Evolutionary conservation across 2,888 invertebrate species (phyloP), one percentile per base, ranked within the genome.

Genomic region (Trilocha varians): DNA sequence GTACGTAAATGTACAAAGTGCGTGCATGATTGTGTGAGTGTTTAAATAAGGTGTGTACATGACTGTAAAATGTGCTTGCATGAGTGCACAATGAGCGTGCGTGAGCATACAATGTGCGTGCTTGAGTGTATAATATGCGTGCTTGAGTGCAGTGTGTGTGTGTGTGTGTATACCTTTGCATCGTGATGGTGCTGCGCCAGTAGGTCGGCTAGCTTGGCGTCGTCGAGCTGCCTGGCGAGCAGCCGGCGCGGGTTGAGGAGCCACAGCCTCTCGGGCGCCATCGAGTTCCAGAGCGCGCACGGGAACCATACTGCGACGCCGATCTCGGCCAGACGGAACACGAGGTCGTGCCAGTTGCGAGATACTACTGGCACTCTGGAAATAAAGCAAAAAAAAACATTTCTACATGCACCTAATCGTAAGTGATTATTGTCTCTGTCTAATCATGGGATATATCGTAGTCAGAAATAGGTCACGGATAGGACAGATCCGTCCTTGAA

Each of bases 251-350:
- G 97, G 87, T 97, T 97, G 53, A 97, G 85, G 57, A 97, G 93
- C 97, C 97, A 97, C 49, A 97, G 86, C 74, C 95, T 92, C 72
- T 96, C 95, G 38, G 97, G 97, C 72, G 94, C 93, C 90, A 96
- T 95, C 55, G 95, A 96, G 86, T 97, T 97, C 97, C 97, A 97
- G 53, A 97, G 87, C 40, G 96, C 96, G 74, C 97, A 97, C 25
- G 97, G 96, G 80, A 97, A 97, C 97, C 97, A 97, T 64, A 97
- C 83, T 57, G 95, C 95, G 45, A 96, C 96, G 6, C 96, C 97
- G 58, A 97, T 93, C 88, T 97, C 97, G 38, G 93, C 94, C 41
- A 95, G 88, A 5, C 96, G 92, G 80, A 97, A 97, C 53, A 96
- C 91, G 55, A 97, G 88, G 78, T 96, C 96, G 83, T 97, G 95